Conservation (phyloP, 2,113 vertebrate genomes). For the Camelus bactrianus region DNA sequence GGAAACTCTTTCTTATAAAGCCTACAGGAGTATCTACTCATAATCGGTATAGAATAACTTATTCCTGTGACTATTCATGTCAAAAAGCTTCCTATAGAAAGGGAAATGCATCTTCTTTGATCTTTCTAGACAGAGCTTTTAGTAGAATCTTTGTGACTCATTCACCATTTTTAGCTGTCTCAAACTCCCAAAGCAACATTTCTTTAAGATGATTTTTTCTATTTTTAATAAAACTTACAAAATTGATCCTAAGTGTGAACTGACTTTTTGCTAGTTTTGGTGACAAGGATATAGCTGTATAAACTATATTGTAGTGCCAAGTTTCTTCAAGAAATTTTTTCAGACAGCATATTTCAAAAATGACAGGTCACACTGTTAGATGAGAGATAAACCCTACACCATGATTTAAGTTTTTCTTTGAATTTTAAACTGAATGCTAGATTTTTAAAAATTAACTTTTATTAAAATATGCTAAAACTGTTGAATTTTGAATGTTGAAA, state of each 20-base stretch:
- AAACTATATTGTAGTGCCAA: slow-evolving; percentile 13
- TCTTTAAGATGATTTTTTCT: not conserved
- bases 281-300: not conserved
- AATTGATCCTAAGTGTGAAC: slow-evolving; percentile 14
- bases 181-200: not conserved
- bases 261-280: slow-evolving; percentile 48
- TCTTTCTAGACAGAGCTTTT: not conserved
- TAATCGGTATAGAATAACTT: not conserved
- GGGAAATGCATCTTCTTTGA: not conserved
- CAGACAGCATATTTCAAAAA: slow-evolving; percentile 34
- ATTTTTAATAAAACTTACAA: slow-evolving; percentile 54
- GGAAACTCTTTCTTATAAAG: not conserved
- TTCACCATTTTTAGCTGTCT: not conserved
- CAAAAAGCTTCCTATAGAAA: slow-evolving; percentile 6
- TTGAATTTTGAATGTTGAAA: no score
- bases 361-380: not conserved
- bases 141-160: not conserved
- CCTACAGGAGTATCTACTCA: not conserved
- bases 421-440: slow-evolving; percentile 7
- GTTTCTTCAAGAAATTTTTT: not conserved
- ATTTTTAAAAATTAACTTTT: slow-evolving; percentile 19
- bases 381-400: not conserved
- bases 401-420: not conserved
- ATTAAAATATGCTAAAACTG: slow-evolving; percentile 36
- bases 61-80: not conserved